A percentile compares a stretch with the other conserved stretches of the same genome.
Evolutionary conservation across 2,113 vertebrate species (phyloP).

Genomic region (Semnornis frantzii): DNA sequence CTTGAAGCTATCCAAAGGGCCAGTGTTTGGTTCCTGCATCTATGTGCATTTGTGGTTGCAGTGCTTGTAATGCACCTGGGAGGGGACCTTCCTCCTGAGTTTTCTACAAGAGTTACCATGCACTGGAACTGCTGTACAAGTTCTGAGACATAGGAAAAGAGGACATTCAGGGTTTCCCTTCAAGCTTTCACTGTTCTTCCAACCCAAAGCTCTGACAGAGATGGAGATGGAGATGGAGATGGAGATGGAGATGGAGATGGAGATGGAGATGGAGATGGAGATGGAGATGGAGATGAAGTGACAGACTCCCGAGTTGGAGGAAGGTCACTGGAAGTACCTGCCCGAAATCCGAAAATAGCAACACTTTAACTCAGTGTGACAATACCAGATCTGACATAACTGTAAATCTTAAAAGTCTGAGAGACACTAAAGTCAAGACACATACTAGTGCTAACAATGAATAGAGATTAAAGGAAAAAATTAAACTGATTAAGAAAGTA

Average conservation of each 20-base stretch:
- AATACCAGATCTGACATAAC: not conserved
- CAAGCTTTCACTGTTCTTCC: not conserved
- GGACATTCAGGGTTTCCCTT: not conserved
- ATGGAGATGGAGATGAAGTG: not conserved
- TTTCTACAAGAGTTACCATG: not conserved
- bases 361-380: not conserved
- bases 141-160: not conserved
- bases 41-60: not conserved
- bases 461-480: not conserved
- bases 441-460: not conserved
- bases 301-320: not conserved
- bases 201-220: not conserved
- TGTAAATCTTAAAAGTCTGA: not conserved
- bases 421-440: not conserved
- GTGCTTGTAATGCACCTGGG: accelerated
- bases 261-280: not conserved
- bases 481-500: not conserved
- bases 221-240: not conserved
- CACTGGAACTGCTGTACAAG: not conserved
- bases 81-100: not conserved
- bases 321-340: not conserved
- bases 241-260: not conserved
- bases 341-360: not conserved
- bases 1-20: not conserved
- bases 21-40: not conserved